Percentiles rank a stretch among this genome's conserved stretches.
These are phyloP conservation scores for Onychomys leucogaster DNA, from an alignment of 2,797 vertebrate species.

Conservation along the genomic window DNA sequence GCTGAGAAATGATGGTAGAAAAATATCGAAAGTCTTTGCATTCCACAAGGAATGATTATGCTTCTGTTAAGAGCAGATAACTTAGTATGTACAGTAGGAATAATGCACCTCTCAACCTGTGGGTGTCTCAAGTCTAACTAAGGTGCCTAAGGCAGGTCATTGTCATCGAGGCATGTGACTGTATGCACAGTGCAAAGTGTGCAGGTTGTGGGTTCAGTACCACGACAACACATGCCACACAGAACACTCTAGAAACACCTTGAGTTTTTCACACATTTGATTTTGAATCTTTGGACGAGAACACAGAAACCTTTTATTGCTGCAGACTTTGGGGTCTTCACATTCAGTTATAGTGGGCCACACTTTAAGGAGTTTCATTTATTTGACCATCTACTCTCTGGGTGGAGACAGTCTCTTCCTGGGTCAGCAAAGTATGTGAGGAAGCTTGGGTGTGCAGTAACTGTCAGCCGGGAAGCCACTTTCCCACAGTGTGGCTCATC, in stretches of 20 bases:
- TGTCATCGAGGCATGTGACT: background rate
- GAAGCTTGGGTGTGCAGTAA: background rate
- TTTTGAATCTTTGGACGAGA: background rate
- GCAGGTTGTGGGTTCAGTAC: background rate
- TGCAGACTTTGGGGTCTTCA: background rate
- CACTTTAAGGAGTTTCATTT: background rate
- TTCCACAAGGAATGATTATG: background rate
- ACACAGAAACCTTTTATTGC: background rate
- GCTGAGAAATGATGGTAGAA: background rate
- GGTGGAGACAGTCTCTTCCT: background rate
- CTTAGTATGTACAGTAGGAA: background rate
- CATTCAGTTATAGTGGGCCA: background rate
- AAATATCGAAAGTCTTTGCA: background rate
- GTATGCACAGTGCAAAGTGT: background rate
- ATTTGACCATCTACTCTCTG: background rate
- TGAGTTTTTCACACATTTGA: background rate
- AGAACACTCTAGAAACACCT: background rate
- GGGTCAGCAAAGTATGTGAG: background rate
- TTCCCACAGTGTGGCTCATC: background rate
- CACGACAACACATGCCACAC: background rate
- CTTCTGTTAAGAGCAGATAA: background rate
- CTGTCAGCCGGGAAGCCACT: background rate
- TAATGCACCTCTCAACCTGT: background rate
- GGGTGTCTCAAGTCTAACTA: background rate
- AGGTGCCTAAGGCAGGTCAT: background rate